phyloP scores from a whole-genome alignment of 1,140 invertebrate species.

The Drosophila asahinai region DNA sequence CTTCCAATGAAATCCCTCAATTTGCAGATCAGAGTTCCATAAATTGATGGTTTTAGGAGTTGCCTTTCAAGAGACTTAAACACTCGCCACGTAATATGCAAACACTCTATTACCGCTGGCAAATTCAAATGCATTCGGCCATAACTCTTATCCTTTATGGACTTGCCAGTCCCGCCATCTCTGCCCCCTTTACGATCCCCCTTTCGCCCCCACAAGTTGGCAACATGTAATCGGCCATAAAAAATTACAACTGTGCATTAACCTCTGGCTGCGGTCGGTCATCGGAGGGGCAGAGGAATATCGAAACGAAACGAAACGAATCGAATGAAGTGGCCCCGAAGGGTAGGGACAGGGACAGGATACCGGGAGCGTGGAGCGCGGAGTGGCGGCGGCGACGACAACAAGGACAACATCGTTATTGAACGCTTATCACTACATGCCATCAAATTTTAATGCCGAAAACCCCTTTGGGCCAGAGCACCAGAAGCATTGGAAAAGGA shows the following conservation, averaged over 20 bases:
- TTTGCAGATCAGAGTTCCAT: constrained; percentile 28
- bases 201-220: constrained; percentile 63
- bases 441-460: constrained; percentile 82
- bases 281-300: constrained; percentile 33
- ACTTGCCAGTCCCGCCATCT: constrained; percentile 24
- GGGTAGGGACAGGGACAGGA: neutral
- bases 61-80: constrained; percentile 31
- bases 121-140: constrained; percentile 79
- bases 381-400: constrained; percentile 27
- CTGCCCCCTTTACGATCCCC: neutral
- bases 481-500: constrained; percentile 20
- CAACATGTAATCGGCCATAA: constrained; percentile 81
- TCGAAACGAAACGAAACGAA: constrained; percentile 63
- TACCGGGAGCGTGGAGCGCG: constrained; percentile 30
- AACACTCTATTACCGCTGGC: constrained; percentile 59
- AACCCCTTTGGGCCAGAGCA: constrained; percentile 68
- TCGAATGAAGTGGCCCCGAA: constrained; percentile 36
- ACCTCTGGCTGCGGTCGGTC: constrained; percentile 66
- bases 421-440: constrained; percentile 82
- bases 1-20: constrained; percentile 1
- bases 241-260: constrained; percentile 83
- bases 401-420: constrained; percentile 68
- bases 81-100: constrained; percentile 37
- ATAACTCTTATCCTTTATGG: constrained; percentile 82
- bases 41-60: constrained; percentile 5